Percentiles rank a stretch among this genome's conserved stretches.
These are phyloP conservation scores for Autographa gamma DNA, from an alignment of 2,888 invertebrate species.

Conservation along the genomic window DNA sequence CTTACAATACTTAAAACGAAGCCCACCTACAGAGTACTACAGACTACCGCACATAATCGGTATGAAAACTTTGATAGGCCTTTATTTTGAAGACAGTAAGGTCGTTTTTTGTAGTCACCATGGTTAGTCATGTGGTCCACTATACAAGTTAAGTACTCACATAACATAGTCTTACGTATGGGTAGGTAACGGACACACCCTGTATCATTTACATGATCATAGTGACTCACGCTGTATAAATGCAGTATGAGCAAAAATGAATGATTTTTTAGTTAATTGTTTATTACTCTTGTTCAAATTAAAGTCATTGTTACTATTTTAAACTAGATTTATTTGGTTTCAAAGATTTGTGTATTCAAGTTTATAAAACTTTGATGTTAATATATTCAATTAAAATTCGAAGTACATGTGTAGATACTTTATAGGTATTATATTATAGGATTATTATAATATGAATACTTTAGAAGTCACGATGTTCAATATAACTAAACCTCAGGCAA, in stretches of 20 bases:
- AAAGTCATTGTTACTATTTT: no score
- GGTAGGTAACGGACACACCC: constrained; percentile 41
- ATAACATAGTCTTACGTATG: neutral
- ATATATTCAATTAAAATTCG: no score
- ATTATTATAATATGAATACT: no score
- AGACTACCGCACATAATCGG: neutral
- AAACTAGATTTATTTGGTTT: no score
- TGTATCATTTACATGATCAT: constrained; percentile 37
- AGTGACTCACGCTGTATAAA: constrained; percentile 49
- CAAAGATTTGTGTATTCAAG: no score
- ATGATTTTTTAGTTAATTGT: neutral
- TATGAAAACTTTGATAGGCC: neutral
- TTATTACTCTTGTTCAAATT: neutral
- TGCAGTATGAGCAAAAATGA: constrained; percentile 19
- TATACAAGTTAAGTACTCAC: neutral
- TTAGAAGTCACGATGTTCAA: no score
- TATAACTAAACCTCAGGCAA: neutral
- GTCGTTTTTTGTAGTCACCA: neutral
- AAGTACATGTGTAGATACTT: no score
- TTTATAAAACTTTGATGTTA: no score
- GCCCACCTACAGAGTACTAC: neutral
- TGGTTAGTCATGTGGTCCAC: neutral
- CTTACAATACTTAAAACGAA: neutral
- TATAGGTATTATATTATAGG: no score
- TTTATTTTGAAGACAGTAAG: neutral